A percentile compares a stretch with the other conserved stretches of the same genome.
Conservation (phyloP, 2,797 vertebrate species). For the Anomalospiza imberbis region DNA sequence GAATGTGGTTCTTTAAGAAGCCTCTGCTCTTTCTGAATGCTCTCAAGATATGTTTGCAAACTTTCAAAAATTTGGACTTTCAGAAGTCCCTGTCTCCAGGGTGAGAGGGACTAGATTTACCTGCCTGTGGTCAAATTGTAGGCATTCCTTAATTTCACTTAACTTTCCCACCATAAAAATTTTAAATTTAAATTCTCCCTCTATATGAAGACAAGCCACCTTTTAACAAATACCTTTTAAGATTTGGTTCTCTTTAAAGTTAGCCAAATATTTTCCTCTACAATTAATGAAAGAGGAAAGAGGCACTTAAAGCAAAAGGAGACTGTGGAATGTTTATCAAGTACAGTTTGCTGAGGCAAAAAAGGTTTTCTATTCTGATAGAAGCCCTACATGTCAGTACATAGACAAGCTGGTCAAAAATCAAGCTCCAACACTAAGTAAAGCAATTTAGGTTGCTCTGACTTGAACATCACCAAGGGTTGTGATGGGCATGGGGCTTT, state of each 20-base stretch:
- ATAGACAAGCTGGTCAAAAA: neutral
- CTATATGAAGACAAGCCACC: neutral
- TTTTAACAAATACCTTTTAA: neutral
- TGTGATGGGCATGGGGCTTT: neutral
- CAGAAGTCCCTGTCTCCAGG: rapidly evolving
- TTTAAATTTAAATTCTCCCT: neutral
- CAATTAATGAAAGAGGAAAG: neutral
- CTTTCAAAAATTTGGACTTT: neutral
- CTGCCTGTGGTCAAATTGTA: neutral
- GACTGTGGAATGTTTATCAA: neutral
- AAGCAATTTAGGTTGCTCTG: neutral
- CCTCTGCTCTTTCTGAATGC: neutral
- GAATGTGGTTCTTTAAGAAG: neutral
- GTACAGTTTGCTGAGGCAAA: neutral
- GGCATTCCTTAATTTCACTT: neutral
- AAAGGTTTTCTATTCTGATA: neutral
- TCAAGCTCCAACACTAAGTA: neutral
- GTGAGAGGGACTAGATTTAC: neutral
- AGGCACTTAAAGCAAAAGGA: neutral
- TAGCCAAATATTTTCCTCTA: neutral
- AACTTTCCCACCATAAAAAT: neutral
- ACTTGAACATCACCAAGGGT: neutral
- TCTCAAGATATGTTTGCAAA: neutral
- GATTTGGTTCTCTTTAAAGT: neutral
- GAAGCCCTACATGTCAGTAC: neutral